A percentile compares a stretch with the other conserved stretches of the same genome.
phyloP scores from a whole-genome alignment of 2,888 invertebrate genomes.

The Parnassius smintheus region DNA sequence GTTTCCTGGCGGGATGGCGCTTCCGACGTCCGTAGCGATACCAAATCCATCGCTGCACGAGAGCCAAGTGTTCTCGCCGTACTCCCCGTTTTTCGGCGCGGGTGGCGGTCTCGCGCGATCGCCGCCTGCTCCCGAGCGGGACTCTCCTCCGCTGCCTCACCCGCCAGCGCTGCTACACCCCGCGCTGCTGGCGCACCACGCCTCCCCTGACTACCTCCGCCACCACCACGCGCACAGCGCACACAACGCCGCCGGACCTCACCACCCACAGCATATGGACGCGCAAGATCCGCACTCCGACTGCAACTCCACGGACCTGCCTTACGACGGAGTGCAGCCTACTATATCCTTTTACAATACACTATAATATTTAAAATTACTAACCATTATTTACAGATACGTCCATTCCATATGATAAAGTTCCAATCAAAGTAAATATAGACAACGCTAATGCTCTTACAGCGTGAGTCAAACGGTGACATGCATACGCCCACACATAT shows the following conservation, averaged over 20 bases:
- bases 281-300: constrained; percentile 92
- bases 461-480: constrained; percentile 24
- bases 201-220: constrained; percentile 89
- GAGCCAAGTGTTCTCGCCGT: constrained; percentile 95
- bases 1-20: constrained; percentile 91
- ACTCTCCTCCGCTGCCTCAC: constrained; percentile 92
- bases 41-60: constrained; percentile 97
- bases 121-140: constrained; percentile 85
- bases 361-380: constrained; percentile 5
- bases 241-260: constrained; percentile 88
- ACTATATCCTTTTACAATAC: constrained; percentile 95
- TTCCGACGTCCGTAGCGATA: constrained; percentile 97
- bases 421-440: constrained; percentile 23
- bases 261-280: constrained; percentile 90
- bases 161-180: constrained; percentile 93
- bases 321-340: constrained; percentile 95
- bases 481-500: constrained; percentile 64
- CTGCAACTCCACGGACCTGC: constrained; percentile 94
- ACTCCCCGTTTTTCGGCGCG: constrained; percentile 92
- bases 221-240: constrained; percentile 87
- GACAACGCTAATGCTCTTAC: constrained; percentile 26
- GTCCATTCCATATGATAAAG: neutral
- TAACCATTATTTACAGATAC: too few relatives aligned
- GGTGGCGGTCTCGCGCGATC: constrained; percentile 75
- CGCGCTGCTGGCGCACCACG: constrained; percentile 90